Evolutionary conservation across 2,113 vertebrate species (phyloP), one percentile per base, ranked within the genome.

Genomic region (Uropsilus gracilis): DNA sequence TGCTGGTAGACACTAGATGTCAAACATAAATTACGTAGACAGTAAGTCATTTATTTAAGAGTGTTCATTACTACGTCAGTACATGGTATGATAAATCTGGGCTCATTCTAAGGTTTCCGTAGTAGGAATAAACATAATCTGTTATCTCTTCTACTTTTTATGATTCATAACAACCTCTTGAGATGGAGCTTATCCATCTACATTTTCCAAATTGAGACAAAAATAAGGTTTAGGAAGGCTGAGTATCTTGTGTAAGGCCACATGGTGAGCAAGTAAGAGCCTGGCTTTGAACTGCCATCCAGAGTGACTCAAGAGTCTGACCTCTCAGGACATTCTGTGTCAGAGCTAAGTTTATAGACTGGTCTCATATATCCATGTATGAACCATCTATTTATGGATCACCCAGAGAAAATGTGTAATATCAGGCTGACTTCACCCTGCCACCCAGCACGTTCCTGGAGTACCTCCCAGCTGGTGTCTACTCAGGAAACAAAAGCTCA

Each of bases 371-470:
- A 75, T 93, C 94, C 84, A 20, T 93, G 95, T 96, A 59, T 87
- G 95, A 97, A 94, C 28, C 83, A 87, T 96, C 91, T 97, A 91
- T 96, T 97, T 96, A 95, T 39, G 92, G 95, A 94, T 97, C 84
- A 68, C 95, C 78, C 97, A 97, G 91, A 94, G 96, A 97, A 97
- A 96, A 97, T 97, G 90, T 97, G 94, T 97, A 95, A 96, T 90
- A 97, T 96, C 96, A 95, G 68, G 91, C 95, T 97, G 97, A 97
- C 97, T 93, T 97, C 97, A 96, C 87, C 76, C 95, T 95, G 92
- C 97, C 97, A 97, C 97, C 97, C 97, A 97, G 95, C 97, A 96
- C 96, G 84, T 97, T 97, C 96, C 91, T 97, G 96, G 96, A 93
- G 80, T 39, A 72, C 89, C 96, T 96, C 97, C 96, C 95, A 94